These are phyloP conservation scores for Meta bourneti DNA, from an alignment of 2,888 invertebrate species.

Conservation along the genomic window DNA sequence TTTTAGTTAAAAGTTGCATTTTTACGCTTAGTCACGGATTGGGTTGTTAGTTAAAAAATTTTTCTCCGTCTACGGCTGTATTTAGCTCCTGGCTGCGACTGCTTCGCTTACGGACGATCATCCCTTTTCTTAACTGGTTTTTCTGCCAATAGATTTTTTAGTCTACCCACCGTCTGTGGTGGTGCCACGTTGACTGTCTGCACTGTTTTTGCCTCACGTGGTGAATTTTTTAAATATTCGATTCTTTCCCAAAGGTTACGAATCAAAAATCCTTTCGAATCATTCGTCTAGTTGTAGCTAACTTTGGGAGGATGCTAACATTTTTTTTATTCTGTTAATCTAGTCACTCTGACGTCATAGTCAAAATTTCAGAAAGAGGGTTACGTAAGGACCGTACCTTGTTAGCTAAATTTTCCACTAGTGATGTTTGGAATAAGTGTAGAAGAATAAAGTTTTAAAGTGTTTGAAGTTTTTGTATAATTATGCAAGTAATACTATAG, in stretches of 20 bases:
- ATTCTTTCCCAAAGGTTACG: not conserved
- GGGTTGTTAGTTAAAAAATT: constrained; percentile 41
- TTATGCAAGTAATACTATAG: too few relatives aligned
- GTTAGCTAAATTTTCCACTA: too few relatives aligned
- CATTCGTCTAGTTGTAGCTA: too few relatives aligned
- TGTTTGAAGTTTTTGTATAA: too few relatives aligned
- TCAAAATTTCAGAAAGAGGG: too few relatives aligned
- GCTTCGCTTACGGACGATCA: constrained; percentile 67
- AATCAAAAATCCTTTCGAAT: too few relatives aligned
- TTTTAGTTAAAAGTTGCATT: not conserved
- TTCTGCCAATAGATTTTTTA: constrained; percentile 71
- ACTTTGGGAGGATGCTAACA: too few relatives aligned
- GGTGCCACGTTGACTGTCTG: constrained; percentile 43
- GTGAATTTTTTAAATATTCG: not conserved
- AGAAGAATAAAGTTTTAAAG: too few relatives aligned
- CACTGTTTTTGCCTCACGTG: not conserved
- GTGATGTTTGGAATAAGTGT: too few relatives aligned
- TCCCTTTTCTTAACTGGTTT: constrained; percentile 47
- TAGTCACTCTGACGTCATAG: too few relatives aligned
- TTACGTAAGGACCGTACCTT: too few relatives aligned
- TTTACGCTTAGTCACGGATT: not conserved
- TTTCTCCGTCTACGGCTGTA: constrained; percentile 42
- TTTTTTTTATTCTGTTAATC: too few relatives aligned
- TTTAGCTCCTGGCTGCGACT: constrained; percentile 75
- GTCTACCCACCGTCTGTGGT: constrained; percentile 69